A percentile compares a stretch with the other conserved stretches of the same genome.
phyloP scores from a whole-genome alignment of 1,140 invertebrate genomes.

The Megalopta genalis region DNA sequence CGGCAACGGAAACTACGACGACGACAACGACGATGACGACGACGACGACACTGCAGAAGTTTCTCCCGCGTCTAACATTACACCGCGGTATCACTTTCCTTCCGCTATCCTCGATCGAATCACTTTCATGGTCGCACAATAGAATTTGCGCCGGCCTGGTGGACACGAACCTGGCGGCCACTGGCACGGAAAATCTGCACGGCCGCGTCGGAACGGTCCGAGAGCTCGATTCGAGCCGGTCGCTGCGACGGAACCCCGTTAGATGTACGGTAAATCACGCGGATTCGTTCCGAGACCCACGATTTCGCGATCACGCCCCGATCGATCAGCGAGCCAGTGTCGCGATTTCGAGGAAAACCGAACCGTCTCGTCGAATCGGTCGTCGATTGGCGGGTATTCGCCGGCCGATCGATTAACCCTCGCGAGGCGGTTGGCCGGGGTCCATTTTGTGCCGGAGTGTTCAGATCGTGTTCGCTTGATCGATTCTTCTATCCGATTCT shows the following conservation, averaged over 20 bases:
- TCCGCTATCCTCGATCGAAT: slow-evolving; percentile 35
- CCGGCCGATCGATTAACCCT: too few relatives aligned
- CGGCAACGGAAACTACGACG: too few relatives aligned
- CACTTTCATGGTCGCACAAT: slow-evolving; percentile 34
- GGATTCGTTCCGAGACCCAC: too few relatives aligned
- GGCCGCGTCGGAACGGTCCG: slow-evolving; percentile 12
- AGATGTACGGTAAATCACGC: slow-evolving; percentile 8
- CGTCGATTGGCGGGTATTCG: not conserved
- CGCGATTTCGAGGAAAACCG: too few relatives aligned
- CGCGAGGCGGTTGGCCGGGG: too few relatives aligned
- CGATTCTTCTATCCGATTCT: too few relatives aligned
- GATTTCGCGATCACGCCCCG: not conserved
- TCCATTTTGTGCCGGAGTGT: too few relatives aligned
- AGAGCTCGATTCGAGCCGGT: not conserved
- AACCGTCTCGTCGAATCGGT: too few relatives aligned
- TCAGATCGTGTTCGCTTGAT: too few relatives aligned
- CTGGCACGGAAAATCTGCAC: slow-evolving; percentile 3
- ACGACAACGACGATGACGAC: too few relatives aligned
- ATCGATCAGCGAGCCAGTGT: not conserved
- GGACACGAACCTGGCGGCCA: not conserved
- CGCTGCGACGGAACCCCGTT: slow-evolving; percentile 19
- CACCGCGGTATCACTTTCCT: slow-evolving; percentile 36
- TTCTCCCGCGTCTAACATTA: slow-evolving; percentile 40
- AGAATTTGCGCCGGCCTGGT: slow-evolving; percentile 2
- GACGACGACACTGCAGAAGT: slow-evolving; percentile 5